A percentile compares a stretch with the other conserved stretches of the same genome.
phyloP scores from a whole-genome alignment of 1,140 invertebrate genomes.

The Anthonomus grandis region DNA sequence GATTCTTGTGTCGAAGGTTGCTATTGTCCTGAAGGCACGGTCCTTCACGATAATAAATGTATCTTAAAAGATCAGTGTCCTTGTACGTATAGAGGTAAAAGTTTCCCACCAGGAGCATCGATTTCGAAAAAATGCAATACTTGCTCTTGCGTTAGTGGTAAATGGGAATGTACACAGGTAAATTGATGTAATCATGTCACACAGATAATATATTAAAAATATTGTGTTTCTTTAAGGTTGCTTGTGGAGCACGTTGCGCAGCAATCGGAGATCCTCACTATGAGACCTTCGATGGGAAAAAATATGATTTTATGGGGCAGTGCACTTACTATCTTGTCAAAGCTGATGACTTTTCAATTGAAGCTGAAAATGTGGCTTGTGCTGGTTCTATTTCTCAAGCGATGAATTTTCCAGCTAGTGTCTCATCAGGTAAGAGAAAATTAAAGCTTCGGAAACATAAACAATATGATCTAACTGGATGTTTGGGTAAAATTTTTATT shows the following conservation, averaged over 20 bases:
- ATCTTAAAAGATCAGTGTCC: slow-evolving; percentile 70
- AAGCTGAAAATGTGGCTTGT: slow-evolving; percentile 80
- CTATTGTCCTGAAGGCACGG: slow-evolving; percentile 71
- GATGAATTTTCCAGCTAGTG: slow-evolving; percentile 59
- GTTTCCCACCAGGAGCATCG: slow-evolving; percentile 67
- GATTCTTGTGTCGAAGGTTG: slow-evolving; percentile 77
- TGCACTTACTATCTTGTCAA: slow-evolving; percentile 81
- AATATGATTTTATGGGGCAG: slow-evolving; percentile 84
- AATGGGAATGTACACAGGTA: slow-evolving; percentile 74
- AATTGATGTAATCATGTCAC: not conserved
- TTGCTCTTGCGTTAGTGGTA: slow-evolving; percentile 69
- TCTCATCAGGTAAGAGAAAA: slow-evolving; percentile 36
- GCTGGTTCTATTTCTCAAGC: slow-evolving; percentile 71
- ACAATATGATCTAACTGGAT: not conserved
- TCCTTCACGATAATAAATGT: slow-evolving; percentile 71
- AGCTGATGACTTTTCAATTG: slow-evolving; percentile 63
- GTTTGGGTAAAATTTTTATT: too few relatives aligned
- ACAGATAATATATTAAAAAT: slow-evolving; percentile 2
- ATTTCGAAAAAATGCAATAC: slow-evolving; percentile 82
- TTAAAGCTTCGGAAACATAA: not conserved
- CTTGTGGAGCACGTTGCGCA: slow-evolving; percentile 72
- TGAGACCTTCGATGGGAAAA: slow-evolving; percentile 80
- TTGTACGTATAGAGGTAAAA: slow-evolving; percentile 71
- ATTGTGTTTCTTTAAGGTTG: slow-evolving; percentile 41
- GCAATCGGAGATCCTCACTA: slow-evolving; percentile 88